phyloP scores from a whole-genome alignment of 2,797 vertebrate species.

The Gallinago stenura region DNA sequence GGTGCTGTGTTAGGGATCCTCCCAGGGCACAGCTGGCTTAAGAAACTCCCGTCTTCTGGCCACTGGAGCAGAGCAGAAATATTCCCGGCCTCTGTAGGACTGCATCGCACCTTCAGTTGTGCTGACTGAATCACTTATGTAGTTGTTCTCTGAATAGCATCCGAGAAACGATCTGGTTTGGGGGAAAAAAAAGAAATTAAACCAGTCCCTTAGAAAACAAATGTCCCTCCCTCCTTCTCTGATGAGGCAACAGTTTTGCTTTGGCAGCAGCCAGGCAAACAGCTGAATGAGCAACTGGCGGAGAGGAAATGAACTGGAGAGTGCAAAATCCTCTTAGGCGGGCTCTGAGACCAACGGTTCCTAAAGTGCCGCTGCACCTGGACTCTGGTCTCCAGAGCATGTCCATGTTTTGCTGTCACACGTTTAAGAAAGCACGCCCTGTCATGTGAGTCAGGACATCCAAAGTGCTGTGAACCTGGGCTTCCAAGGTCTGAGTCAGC shows the following conservation, averaged over 20 bases:
- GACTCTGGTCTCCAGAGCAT: neutral
- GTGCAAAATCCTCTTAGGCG: neutral
- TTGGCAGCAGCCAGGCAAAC: neutral
- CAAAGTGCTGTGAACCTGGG: neutral
- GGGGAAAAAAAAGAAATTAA: neutral
- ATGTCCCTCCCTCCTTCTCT: neutral
- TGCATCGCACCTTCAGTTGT: rapidly evolving
- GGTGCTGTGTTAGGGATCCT: neutral
- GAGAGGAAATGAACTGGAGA: neutral
- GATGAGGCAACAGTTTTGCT: neutral
- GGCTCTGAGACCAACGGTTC: neutral
- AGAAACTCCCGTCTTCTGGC: neutral
- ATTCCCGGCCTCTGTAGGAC: rapidly evolving
- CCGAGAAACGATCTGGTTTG: neutral
- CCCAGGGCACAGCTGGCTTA: neutral
- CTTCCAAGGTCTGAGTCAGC: neutral
- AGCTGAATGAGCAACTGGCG: neutral
- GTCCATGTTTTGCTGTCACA: neutral
- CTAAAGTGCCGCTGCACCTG: neutral
- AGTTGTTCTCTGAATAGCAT: neutral
- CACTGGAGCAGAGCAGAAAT: neutral
- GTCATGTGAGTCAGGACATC: neutral
- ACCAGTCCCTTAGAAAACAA: neutral
- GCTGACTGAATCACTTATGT: neutral
- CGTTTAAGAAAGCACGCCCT: neutral